phyloP scores from a whole-genome alignment of 2,113 vertebrate genomes.

The Athene cunicularia region DNA sequence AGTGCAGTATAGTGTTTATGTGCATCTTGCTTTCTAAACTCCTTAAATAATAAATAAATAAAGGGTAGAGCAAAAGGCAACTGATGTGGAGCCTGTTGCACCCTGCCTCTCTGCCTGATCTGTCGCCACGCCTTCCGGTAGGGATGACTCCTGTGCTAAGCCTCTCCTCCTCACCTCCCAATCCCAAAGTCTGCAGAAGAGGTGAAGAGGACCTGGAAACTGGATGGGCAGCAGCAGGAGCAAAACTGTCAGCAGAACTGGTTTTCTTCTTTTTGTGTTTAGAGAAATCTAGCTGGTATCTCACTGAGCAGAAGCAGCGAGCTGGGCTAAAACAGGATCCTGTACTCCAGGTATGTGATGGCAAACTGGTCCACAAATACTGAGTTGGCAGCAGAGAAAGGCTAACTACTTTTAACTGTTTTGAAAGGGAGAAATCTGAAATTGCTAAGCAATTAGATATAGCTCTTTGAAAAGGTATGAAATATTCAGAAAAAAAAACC shows the following conservation, averaged over 20 bases:
- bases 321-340: conserved; percentile 17
- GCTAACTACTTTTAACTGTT: not conserved
- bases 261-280: not conserved
- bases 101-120: not conserved
- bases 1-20: not conserved
- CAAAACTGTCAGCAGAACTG: not conserved
- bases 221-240: conserved; percentile 2
- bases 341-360: conserved; percentile 46
- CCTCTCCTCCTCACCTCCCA: conserved; percentile 41
- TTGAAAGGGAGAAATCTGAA: not conserved
- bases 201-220: conserved; percentile 2
- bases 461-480: not conserved
- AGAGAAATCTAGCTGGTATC: not conserved
- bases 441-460: not conserved
- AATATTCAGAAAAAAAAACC: not conserved
- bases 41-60: not conserved
- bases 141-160: conserved; percentile 5
- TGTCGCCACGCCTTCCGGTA: conserved; percentile 27
- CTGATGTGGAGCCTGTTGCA: not conserved
- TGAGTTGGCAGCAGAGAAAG: not conserved
- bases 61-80: not conserved
- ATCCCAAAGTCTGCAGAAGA: conserved; percentile 20
- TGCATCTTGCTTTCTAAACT: not conserved
- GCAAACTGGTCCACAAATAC: not conserved
- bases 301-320: not conserved